A percentile compares a stretch with the other conserved stretches of the same genome.
These are phyloP conservation scores for Poecilia wingei DNA, from an alignment of 2,797 vertebrate genomes.

Conservation along the genomic window DNA sequence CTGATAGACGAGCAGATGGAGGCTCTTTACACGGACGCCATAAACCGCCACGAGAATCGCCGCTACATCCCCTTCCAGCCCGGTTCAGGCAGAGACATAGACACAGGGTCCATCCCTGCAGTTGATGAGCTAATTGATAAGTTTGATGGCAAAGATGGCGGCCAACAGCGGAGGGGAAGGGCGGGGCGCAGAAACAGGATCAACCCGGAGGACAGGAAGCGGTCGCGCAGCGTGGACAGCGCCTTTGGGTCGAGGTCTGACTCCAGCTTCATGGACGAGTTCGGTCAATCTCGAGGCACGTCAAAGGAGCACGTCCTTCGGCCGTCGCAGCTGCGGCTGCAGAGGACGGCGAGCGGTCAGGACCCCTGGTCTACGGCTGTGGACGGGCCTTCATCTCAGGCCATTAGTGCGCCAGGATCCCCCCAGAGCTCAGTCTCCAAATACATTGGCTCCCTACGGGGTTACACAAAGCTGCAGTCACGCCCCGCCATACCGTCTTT, in stretches of 20 bases:
- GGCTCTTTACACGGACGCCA: constrained; percentile 88
- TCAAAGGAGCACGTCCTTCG: constrained; percentile 88
- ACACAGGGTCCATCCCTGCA: constrained; percentile 89
- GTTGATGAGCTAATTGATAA: constrained; percentile 95
- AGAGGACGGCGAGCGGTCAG: constrained; percentile 62
- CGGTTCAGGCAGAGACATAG: constrained; percentile 94
- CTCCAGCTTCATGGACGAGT: constrained; percentile 74
- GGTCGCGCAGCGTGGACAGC: constrained; percentile 92
- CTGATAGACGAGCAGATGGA: constrained; percentile 87
- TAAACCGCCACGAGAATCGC: constrained; percentile 95
- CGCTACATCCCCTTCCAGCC: constrained; percentile 95
- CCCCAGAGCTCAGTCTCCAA: constrained; percentile 72
- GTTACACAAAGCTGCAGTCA: constrained; percentile 62
- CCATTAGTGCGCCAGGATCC: constrained; percentile 73
- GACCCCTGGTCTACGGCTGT: constrained; percentile 50
- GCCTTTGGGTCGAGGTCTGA: constrained; percentile 78
- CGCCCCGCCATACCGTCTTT: constrained; percentile 56
- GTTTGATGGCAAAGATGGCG: constrained; percentile 86
- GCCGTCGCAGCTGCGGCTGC: constrained; percentile 86
- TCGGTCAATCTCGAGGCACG: constrained; percentile 81
- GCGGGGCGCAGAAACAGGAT: constrained; percentile 89
- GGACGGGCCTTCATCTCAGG: constrained; percentile 52
- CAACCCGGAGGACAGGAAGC: constrained; percentile 89
- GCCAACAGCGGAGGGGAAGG: constrained; percentile 87
- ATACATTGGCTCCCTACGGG: constrained; percentile 52